phyloP scores from a whole-genome alignment of 2,888 invertebrate species.

The Gymnoscelis rufifasciata region DNA sequence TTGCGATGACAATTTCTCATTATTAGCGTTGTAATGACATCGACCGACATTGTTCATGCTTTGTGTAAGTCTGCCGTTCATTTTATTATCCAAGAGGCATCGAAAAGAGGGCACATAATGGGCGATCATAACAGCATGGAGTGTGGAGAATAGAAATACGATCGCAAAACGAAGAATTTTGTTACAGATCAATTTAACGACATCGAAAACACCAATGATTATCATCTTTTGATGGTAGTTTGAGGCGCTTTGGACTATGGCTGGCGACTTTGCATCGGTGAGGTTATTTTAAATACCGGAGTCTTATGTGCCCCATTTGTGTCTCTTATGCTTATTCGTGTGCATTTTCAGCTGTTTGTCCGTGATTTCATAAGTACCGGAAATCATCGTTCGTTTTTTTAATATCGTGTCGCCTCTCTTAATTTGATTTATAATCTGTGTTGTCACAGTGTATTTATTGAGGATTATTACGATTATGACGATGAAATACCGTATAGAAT shows the following conservation, averaged over 20 bases:
- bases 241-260: constrained; percentile 72
- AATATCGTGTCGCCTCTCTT: no score
- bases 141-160: constrained; percentile 53
- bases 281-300: constrained; percentile 65
- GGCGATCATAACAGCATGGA: constrained; percentile 65
- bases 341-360: constrained; percentile 4
- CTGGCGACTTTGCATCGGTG: constrained; percentile 73
- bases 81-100: constrained; percentile 41
- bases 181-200: constrained; percentile 79
- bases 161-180: constrained; percentile 76
- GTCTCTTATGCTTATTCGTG: constrained; percentile 36
- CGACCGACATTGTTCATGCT: constrained; percentile 46
- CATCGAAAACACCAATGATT: constrained; percentile 79
- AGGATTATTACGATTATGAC: no score
- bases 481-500: constrained; percentile 2
- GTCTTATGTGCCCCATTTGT: constrained; percentile 58
- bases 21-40: constrained; percentile 29
- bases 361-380: background rate
- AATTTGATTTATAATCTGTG: no score
- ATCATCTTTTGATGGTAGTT: constrained; percentile 79
- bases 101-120: constrained; percentile 43
- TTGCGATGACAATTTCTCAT: constrained; percentile 23
- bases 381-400: no score
- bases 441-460: no score
- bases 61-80: constrained; percentile 51